Conservation (phyloP, 2,797 vertebrate species). For the Xyrichtys novacula region DNA sequence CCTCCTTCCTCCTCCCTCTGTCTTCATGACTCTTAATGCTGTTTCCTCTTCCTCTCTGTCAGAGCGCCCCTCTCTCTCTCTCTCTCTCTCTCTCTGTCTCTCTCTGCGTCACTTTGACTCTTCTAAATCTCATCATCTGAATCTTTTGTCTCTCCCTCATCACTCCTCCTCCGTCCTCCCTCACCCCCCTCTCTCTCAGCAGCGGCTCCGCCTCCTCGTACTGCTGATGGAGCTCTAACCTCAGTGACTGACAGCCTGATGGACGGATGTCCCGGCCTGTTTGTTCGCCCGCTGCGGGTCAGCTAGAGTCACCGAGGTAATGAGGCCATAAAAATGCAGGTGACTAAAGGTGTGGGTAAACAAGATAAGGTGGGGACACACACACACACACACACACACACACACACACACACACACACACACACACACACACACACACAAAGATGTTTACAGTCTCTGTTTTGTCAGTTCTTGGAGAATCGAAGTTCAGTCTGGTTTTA, state of each 20-base stretch:
- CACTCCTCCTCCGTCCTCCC: constrained; percentile 19
- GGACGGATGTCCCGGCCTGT: constrained; percentile 70
- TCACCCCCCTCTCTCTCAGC: constrained; percentile 20
- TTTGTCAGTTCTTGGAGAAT: no score
- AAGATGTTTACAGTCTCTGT: no score
- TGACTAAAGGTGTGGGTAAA: constrained; percentile 53
- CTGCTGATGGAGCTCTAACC: constrained; percentile 48
- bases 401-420: no score
- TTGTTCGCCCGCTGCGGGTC: constrained; percentile 67
- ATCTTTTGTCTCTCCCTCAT: constrained; percentile 12
- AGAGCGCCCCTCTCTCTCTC: neutral
- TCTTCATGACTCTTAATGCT: no score
- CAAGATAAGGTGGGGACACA: constrained; percentile 45
- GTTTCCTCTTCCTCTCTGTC: neutral
- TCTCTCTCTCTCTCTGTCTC: constrained; percentile 12
- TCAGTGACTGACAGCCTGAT: constrained; percentile 75
- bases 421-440: neutral
- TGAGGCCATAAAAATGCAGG: constrained; percentile 79
- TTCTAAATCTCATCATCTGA: constrained; percentile 27
- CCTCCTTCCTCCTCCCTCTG: constrained; percentile 14
- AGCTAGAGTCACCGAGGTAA: constrained; percentile 69
- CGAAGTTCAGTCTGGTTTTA: no score
- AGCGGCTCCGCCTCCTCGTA: constrained; percentile 29
- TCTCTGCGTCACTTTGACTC: constrained; percentile 10
- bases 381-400: no score